Conservation (phyloP, 2,888 invertebrate genomes). For the Nasonovia ribisnigri region DNA sequence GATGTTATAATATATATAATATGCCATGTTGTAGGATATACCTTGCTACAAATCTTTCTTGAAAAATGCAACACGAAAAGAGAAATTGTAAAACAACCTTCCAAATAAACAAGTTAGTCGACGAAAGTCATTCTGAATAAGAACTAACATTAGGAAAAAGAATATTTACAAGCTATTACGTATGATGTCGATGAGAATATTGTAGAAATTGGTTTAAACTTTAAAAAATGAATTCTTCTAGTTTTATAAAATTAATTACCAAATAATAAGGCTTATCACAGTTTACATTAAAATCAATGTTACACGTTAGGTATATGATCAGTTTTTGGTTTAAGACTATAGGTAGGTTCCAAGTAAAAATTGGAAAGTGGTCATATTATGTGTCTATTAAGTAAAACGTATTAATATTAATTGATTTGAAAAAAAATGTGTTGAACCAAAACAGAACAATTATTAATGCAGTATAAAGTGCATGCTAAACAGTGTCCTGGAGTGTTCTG, state of each 20-base stretch:
- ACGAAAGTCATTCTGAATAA: slow-evolving; percentile 1
- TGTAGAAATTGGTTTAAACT: neutral
- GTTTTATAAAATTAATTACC: neutral
- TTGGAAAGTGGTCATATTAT: too few species aligned
- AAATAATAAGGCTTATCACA: neutral
- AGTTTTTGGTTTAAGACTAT: neutral
- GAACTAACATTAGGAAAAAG: neutral
- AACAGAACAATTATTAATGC: neutral
- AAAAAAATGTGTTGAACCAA: neutral
- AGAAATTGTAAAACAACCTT: slow-evolving; percentile 23
- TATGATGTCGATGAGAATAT: neutral
- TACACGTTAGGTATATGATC: neutral
- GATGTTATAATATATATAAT: neutral
- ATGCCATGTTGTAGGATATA: neutral
- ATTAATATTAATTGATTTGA: neutral
- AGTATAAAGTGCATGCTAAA: neutral
- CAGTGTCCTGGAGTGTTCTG: neutral
- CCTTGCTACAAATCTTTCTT: neutral
- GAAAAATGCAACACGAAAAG: slow-evolving; percentile 8
- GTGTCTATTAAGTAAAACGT: too few species aligned
- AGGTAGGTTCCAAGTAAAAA: too few species aligned
- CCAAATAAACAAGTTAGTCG: neutral
- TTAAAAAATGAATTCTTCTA: neutral
- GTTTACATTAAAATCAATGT: neutral
- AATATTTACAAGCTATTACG: neutral